phyloP scores from a whole-genome alignment of 2,888 invertebrate species.

The Dorcus parallelipipedus region DNA sequence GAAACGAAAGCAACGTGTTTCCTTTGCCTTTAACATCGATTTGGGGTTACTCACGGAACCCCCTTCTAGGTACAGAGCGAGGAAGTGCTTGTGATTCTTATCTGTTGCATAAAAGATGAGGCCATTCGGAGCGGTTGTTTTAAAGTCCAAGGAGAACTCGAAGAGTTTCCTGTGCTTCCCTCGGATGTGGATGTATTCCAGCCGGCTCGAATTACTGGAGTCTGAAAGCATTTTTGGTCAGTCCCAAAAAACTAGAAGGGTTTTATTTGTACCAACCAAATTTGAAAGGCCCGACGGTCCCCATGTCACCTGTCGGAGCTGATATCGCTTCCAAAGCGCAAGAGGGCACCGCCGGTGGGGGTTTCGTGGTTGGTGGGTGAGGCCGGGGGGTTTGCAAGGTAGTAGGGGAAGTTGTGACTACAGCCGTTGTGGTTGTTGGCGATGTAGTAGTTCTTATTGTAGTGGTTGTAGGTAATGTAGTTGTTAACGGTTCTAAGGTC shows the following conservation, averaged over 20 bases:
- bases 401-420: neutral
- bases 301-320: slow-evolving; percentile 48
- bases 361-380: neutral
- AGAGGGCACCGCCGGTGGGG: slow-evolving; percentile 34
- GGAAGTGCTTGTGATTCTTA: slow-evolving; percentile 59
- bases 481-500: neutral
- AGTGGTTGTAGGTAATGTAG: neutral
- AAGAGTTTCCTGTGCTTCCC: slow-evolving; percentile 63
- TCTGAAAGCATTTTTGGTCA: slow-evolving; percentile 46
- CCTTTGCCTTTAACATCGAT: neutral
- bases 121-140: slow-evolving; percentile 72
- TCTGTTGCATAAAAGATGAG: slow-evolving; percentile 79
- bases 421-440: neutral
- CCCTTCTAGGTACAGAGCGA: slow-evolving; percentile 70
- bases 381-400: neutral
- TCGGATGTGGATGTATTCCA: slow-evolving; percentile 62
- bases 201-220: slow-evolving; percentile 64
- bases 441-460: neutral
- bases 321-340: slow-evolving; percentile 57
- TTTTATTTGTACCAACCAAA: slow-evolving; percentile 53
- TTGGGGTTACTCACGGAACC: slow-evolving; percentile 58
- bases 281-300: slow-evolving; percentile 57
- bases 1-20: slow-evolving; percentile 7
- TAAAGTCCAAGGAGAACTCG: slow-evolving; percentile 76
- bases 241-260: neutral